A percentile compares a stretch with the other conserved stretches of the same genome.
These are phyloP conservation scores for Chymomyza fuscimana DNA, from an alignment of 2,888 invertebrate species.

Conservation along the genomic window DNA sequence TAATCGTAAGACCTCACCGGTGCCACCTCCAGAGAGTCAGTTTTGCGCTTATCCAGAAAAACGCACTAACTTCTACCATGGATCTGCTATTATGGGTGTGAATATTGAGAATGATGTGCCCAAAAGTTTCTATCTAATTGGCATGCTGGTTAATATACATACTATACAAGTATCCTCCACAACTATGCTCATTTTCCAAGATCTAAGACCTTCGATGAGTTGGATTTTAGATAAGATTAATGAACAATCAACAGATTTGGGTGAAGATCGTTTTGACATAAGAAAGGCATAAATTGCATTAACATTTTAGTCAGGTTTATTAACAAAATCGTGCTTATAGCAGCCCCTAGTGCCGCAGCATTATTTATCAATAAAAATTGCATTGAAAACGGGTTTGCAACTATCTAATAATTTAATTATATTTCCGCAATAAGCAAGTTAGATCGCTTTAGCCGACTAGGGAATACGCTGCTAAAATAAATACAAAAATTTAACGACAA, in stretches of 20 bases:
- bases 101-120: slow-evolving; percentile 43
- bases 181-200: slow-evolving; percentile 38
- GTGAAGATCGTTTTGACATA: too few species aligned
- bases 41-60: slow-evolving; percentile 47
- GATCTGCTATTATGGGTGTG: slow-evolving; percentile 40
- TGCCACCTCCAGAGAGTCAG: slow-evolving; percentile 37
- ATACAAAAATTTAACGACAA: too few species aligned
- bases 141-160: slow-evolving; percentile 25
- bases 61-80: slow-evolving; percentile 37
- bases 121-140: slow-evolving; percentile 46
- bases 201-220: slow-evolving; percentile 33
- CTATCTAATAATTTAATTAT: slow-evolving; percentile 23
- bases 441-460: too few species aligned
- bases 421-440: background rate
- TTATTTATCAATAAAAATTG: too few species aligned
- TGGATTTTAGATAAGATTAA: slow-evolving; percentile 42
- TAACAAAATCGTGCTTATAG: slow-evolving; percentile 19
- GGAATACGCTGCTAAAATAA: too few species aligned
- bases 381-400: slow-evolving; percentile 44
- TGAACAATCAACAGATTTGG: too few species aligned
- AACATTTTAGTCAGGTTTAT: background rate
- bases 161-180: background rate
- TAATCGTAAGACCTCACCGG: slow-evolving; percentile 4
- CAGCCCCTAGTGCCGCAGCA: slow-evolving; percentile 18
- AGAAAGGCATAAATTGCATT: background rate